Base-by-base conservation (phyloP, 2,113 vertebrate genomes). In the Agapornis roseicollis region DNA sequence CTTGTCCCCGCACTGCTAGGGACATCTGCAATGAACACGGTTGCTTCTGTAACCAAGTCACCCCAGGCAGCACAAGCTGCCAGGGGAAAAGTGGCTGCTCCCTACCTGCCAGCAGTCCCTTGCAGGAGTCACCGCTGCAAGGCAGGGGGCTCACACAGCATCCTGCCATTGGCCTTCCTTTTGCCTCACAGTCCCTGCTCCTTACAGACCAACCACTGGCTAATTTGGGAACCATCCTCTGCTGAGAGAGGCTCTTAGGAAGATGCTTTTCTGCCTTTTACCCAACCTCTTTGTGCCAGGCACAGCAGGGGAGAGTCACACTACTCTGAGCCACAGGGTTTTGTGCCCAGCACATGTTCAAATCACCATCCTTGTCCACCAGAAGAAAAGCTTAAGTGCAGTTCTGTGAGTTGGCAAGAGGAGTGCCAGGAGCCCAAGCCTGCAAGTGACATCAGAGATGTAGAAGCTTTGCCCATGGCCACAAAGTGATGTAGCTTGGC, bases 341-440 rank as follows among this genome's bases (percentile, higher is more conserved):
- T 19, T 10, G 42, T 60, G 42, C 33, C 44, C 11, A 8, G 6
- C 52, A n/a, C 2, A 0, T 0, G 0, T 6, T 35, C n/a, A 41
- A 88, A 28, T 5, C 17, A 5, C 33, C 10, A 29, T 7, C 46
- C 35, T n/a, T 31, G 17, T 18, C 27, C 8, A 6, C 27, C 22
- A 39, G 49, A 47, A 65, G 17, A 25, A 13, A 22, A 56, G 9
- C 20, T 47, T 13, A 29, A 25, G 11, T 2, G 0, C 5, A 2
- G 12, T 13, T 55, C 46, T 22, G 10, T 17, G 28, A 31, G n/a
- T 23, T 17, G 71, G 31, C 35, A 55, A 19, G 3, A 7, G 33
- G 13, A 4, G 1, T 9, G 5, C n/a, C 74, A 47, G 22, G 39
- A 61, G 17, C 44, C 61, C 7, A 29, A 39, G 20, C 42, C 39